Evolutionary conservation across 2,113 vertebrate species (phyloP), one percentile per base, ranked within the genome.

Genomic region (Galemys pyrenaicus): DNA sequence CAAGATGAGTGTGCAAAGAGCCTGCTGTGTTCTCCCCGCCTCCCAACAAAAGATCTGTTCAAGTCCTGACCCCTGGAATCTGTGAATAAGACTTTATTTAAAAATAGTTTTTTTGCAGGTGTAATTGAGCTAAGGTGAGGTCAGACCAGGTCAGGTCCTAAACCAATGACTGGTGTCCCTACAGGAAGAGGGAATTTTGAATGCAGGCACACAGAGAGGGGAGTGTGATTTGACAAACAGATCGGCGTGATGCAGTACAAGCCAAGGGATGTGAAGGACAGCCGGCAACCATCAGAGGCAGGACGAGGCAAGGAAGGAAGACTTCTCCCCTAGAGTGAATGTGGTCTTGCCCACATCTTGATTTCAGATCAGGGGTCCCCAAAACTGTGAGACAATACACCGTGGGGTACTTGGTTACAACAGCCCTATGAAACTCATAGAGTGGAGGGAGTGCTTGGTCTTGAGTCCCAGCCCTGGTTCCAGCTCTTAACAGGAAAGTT

Each of bases 381-480:
- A 9, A 74, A 67, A 41, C 16, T 7, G 19, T 4, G 19, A 44
- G 20, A 26, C 24, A 5, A 67, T 11, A 22, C 46, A 44, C 58
- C 74, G 37, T 2, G n/a, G 26, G 26, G 26, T 3, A 5, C 7
- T 35, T 28, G 0, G 46, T 80, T 22, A 60, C 30, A 51, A 44
- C 26, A 49, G 19, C 56, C 41, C 32, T 0, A 2, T 32, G 41
- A 71, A 62, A 39, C 22, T 12, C n/a, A 26, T 6, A 13, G 0
- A 0, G 37, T 75, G n/a, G 24, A 3, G 32, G 10, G 73, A 11
- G 12, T 22, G 19, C 28, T 28, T 62, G 32, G 30, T 28, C 26
- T 60, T 26, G 58, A 60, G 58, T 60, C 24, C 9, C 22, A 60
- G 58, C 8, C 58, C 7, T 60, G 58, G 8, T 28, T 41, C 37